Percentiles rank a stretch among this genome's conserved stretches.
Conservation (phyloP, 2,113 vertebrate species). For the Neogobius melanostomus region DNA sequence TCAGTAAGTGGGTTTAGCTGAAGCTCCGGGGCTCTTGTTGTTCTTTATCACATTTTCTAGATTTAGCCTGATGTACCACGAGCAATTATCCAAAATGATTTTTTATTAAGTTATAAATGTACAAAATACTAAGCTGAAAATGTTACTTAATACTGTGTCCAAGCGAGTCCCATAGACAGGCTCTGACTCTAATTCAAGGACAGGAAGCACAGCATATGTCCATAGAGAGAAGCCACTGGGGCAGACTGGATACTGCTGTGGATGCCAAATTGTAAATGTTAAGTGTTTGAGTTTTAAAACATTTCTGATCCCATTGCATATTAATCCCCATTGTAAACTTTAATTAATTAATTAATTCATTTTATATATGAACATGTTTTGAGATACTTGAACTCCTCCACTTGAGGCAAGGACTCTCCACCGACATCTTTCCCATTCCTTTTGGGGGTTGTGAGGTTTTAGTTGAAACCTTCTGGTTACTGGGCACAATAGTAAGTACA, state of each 20-base stretch:
- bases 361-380: too few relatives aligned
- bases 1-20: conserved; percentile 27
- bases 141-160: neutral
- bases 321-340: neutral
- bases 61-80: conserved; percentile 18
- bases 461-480: too few relatives aligned
- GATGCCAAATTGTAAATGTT: conserved; percentile 19
- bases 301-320: conserved; percentile 18
- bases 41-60: conserved; percentile 35
- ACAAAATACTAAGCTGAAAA: conserved; percentile 12
- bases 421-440: too few relatives aligned
- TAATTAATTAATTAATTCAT: too few relatives aligned
- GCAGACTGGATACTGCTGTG: conserved; percentile 10
- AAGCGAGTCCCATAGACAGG: conserved; percentile 3
- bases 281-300: too few relatives aligned
- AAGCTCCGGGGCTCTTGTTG: neutral
- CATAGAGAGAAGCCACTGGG: conserved; percentile 21
- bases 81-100: conserved; percentile 42
- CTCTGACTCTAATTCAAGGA: conserved; percentile 25
- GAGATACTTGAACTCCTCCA: too few relatives aligned
- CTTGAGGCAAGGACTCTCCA: too few relatives aligned
- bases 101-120: conserved; percentile 23
- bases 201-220: neutral
- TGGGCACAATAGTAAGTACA: too few relatives aligned
- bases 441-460: too few relatives aligned